Base-by-base conservation (phyloP, 2,888 invertebrate genomes). In the Perithous albicinctus region DNA sequence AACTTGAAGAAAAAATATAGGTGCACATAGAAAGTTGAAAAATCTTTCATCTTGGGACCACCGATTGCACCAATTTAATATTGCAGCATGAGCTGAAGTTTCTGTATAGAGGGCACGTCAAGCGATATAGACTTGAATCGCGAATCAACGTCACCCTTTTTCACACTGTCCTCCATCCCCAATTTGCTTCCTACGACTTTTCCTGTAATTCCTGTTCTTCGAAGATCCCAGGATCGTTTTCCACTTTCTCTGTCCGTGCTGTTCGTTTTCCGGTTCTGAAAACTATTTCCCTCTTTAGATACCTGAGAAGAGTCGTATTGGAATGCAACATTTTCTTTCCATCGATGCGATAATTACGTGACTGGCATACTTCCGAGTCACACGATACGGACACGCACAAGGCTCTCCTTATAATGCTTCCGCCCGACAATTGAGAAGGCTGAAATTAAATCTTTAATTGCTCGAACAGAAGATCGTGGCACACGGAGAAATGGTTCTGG, bases 271-370 rank as follows among this genome's bases (percentile, higher is more conserved):
- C 10, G 7, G 18, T 46, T 46, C 3, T 18, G 46, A 15, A 46
- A 46, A 15, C 18, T 6, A 18, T 18, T 15, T 15, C 5, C 46
- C 18, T 18, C 15, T 20, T 20, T 1, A 6, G 20, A 48, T 18
- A 48, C 20, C 7, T 10, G 48, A 20, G 4, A 18, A 48, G 7
- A 48, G 18, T 48, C 7, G 48, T 20, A 18, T 20, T 20, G 2
- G 1, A 20, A 1, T 48, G 1, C 1, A 48, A 48, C 18, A 20
- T 48, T 48, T 48, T 20, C 18, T 20, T 48, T 20, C 7, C 20
- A 20, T 20, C 48, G 48, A 20, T 48, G 6, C 18, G 20, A 48
- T 82, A 79, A 80, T 82, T 79, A 78, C 82, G 72, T 79, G 75
- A 75, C 82, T 18, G 41, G 64, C 75, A 72, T 75, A 18, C 5